Percentiles rank a stretch among this genome's conserved stretches.
Conservation (phyloP, 2,888 invertebrate species). For the Amorpha juglandis region DNA sequence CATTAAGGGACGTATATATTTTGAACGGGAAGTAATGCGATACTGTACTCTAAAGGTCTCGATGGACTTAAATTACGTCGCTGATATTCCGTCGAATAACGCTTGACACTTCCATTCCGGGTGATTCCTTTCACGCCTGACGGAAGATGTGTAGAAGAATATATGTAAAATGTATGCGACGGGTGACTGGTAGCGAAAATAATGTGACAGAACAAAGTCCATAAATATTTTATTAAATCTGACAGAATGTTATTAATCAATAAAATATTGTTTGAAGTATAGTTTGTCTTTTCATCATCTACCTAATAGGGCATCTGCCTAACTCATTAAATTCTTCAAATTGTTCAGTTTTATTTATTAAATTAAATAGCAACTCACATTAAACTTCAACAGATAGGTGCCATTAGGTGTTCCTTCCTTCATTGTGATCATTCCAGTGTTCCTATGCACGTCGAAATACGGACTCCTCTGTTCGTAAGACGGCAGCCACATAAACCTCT, state of each 20-base stretch:
- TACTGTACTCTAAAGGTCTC: neutral
- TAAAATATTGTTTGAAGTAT: too few species aligned
- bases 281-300: too few species aligned
- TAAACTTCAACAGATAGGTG: constrained; percentile 89
- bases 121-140: too few species aligned
- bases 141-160: too few species aligned
- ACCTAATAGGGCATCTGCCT: too few species aligned
- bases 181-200: too few species aligned
- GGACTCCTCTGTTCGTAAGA: constrained; percentile 80
- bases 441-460: constrained; percentile 89
- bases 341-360: neutral
- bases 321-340: neutral
- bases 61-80: neutral
- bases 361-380: constrained; percentile 68
- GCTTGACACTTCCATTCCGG: too few species aligned
- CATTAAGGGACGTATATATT: neutral
- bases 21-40: neutral
- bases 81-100: too few species aligned
- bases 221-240: too few species aligned
- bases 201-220: too few species aligned
- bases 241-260: too few species aligned
- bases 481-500: constrained; percentile 90
- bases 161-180: too few species aligned
- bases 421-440: constrained; percentile 95
- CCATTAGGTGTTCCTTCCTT: constrained; percentile 89